Evolutionary conservation across 2,113 vertebrate genomes (phyloP).

Genomic region (Phaetusa simplex): DNA sequence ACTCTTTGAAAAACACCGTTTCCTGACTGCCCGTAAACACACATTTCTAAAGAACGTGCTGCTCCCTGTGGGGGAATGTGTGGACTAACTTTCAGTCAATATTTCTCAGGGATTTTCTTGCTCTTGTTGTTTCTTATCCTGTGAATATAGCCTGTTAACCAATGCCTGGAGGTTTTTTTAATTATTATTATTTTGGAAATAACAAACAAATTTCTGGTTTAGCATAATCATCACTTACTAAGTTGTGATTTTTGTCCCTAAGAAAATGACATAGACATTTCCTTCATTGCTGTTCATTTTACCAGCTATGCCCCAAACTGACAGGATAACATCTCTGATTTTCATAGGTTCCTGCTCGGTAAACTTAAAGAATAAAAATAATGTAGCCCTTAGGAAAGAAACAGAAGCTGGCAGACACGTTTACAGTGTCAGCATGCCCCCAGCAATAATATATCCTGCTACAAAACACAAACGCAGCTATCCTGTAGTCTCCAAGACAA

Average conservation of each 20-base stretch:
- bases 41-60: not conserved
- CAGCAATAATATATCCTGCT: not conserved
- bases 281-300: not conserved
- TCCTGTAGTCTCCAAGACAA: not conserved
- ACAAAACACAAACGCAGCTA: not conserved
- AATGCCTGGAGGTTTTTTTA: not conserved
- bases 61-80: not conserved
- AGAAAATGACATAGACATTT: not conserved
- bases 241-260: not conserved
- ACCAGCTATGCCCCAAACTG: not conserved
- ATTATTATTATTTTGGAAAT: not conserved
- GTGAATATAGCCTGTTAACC: not conserved
- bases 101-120: not conserved
- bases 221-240: not conserved
- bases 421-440: not conserved
- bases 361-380: not conserved
- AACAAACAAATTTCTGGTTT: not conserved
- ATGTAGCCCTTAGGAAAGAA: not conserved
- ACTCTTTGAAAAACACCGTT: not conserved
- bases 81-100: not conserved
- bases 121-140: not conserved
- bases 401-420: not conserved
- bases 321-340: not conserved
- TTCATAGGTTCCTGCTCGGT: not conserved
- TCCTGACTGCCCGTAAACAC: not conserved